Base-by-base conservation (phyloP, 2,888 invertebrate genomes). In the Stramonita haemastoma region DNA sequence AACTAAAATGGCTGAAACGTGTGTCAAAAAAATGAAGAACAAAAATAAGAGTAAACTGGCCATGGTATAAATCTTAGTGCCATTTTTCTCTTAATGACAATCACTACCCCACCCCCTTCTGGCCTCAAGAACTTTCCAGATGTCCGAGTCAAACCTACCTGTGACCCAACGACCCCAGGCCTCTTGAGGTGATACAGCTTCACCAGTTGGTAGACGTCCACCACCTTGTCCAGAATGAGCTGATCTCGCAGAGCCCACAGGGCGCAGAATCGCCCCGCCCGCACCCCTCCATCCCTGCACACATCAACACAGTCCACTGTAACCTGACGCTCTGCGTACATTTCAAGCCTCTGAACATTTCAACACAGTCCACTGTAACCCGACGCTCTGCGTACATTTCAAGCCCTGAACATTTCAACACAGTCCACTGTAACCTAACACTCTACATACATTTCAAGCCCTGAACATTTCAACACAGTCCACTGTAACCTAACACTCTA, bases 111-210 rank as follows among this genome's bases (percentile, higher is more conserved):
- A 19, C 13, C 60, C 4, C 22, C 22, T 60, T 13, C 60, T 60
- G 15, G 60, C 60, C 57, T 60, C 19, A 15, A 60, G 22, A 60
- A 60, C 60, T 1, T 22, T 2, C 60, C 22, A 15, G 60, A 19
- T 8, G 60, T 60, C 60, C 13, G 60, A 22, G 60, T 60, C 22
- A 15, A n/a, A 19, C 19, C 66, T 87, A 95, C 96, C 93, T 94
- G 90, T 88, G 93, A 91, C 11, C 94, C 93, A 57, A 95, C 93
- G 84, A 98, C 97, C 92, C 98, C 98, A 89, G 98, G 98, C 91
- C 98, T 97, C 95, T 98, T 97, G 95, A 98, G 97, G 95, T 98
- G 98, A 95, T 98, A 98, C 91, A 99, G 96, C 98, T 99, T 98
- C 91, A 98, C 97, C 96, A 98, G 98, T 97, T 98, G 98, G 96